These are phyloP conservation scores for Cantharis flavilabris DNA, from an alignment of 2,888 invertebrate genomes.

Conservation along the genomic window DNA sequence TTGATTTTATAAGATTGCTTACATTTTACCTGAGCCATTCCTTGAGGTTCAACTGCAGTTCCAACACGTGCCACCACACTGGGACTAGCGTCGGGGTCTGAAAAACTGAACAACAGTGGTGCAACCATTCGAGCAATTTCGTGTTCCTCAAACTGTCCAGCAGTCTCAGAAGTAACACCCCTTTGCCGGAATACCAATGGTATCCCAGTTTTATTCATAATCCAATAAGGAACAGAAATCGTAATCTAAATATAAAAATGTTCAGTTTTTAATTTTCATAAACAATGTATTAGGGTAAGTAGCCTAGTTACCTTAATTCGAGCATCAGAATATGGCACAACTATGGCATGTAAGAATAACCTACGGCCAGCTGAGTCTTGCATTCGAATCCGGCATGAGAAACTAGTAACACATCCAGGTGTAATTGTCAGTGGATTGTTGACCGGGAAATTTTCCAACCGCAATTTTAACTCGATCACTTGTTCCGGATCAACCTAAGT, in stretches of 20 bases:
- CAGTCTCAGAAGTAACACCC: conserved; percentile 73
- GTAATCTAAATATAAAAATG: conserved; percentile 60
- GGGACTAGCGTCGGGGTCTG: conserved; percentile 84
- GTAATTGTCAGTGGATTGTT: conserved; percentile 46
- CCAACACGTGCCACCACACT: conserved; percentile 81
- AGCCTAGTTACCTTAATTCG: conserved; percentile 51
- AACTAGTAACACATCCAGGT: conserved; percentile 42
- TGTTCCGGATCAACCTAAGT: conserved; percentile 72
- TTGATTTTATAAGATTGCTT: neutral
- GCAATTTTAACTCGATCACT: conserved; percentile 73
- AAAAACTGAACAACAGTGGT: conserved; percentile 92
- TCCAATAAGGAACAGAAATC: conserved; percentile 89
- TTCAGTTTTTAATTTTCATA: too few relatives aligned
- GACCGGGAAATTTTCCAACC: conserved; percentile 78
- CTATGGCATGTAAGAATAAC: conserved; percentile 71
- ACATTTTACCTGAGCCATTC: conserved; percentile 58
- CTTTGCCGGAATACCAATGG: conserved; percentile 95
- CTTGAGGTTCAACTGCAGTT: conserved; percentile 59
- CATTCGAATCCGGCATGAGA: conserved; percentile 63
- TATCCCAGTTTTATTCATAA: conserved; percentile 93
- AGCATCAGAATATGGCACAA: conserved; percentile 49
- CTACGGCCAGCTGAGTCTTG: conserved; percentile 74
- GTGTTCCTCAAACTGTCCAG: conserved; percentile 93
- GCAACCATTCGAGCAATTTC: conserved; percentile 91
- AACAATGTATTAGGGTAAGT: too few relatives aligned